Percentiles rank a stretch among this genome's conserved stretches.
Evolutionary conservation across 2,888 invertebrate species (phyloP).

Genomic region (Cheilosia vernalis): DNA sequence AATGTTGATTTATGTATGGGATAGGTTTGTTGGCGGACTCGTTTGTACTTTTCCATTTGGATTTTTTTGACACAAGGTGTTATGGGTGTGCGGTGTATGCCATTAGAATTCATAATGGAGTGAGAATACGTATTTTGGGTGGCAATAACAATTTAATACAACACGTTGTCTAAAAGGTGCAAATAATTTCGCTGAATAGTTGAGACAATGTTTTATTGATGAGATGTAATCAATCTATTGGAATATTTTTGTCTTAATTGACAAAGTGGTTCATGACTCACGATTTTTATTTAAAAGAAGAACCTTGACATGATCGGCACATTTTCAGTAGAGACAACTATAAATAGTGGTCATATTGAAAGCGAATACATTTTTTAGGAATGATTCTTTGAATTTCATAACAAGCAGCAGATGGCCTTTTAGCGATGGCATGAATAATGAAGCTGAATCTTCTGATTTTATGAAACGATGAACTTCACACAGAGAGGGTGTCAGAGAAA

Average conservation of each 20-base stretch:
- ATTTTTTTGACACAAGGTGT: constrained; percentile 22
- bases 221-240: neutral
- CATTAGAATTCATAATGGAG: constrained; percentile 16
- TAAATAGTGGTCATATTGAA: neutral
- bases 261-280: neutral
- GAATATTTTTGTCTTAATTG: neutral
- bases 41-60: constrained; percentile 12
- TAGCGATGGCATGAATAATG: neutral
- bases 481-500: no score
- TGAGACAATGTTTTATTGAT: neutral
- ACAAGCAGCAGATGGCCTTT: neutral
- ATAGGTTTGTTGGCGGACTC: constrained; percentile 14
- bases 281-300: neutral
- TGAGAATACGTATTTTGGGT: neutral
- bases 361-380: neutral
- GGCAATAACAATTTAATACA: neutral
- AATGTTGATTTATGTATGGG: constrained; percentile 35
- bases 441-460: neutral
- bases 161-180: neutral
- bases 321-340: neutral
- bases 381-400: neutral
- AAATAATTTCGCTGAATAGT: neutral
- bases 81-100: constrained; percentile 5
- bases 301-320: neutral
- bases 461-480: neutral